Evolutionary conservation across 2,888 invertebrate genomes (phyloP).

Genomic region (Luperina testacea): DNA sequence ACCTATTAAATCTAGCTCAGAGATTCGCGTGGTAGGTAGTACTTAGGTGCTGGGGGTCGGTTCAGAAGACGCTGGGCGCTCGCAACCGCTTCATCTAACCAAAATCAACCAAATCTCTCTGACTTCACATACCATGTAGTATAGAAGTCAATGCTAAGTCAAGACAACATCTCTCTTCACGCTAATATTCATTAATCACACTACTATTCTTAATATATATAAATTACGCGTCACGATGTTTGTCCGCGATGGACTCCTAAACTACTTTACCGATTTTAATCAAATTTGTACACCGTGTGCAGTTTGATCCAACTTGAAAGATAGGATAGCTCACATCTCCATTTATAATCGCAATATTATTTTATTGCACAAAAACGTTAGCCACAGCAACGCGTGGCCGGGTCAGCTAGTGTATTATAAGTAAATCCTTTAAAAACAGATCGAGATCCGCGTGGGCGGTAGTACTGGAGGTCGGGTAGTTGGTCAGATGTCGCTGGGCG

Average conservation of each 20-base stretch:
- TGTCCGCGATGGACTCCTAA: too few species aligned
- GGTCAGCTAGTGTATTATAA: background rate
- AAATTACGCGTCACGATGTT: too few species aligned
- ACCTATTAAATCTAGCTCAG: conserved; percentile 76
- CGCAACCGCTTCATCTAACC: conserved; percentile 91
- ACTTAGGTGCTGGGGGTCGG: conserved; percentile 77
- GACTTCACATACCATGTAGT: background rate
- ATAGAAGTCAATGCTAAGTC: background rate
- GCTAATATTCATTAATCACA: background rate
- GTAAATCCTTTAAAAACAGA: conserved; percentile 68
- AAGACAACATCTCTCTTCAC: background rate
- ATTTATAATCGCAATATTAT: too few species aligned
- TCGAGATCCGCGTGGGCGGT: conserved; percentile 84
- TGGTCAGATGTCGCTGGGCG: conserved; percentile 96
- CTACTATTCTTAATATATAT: too few species aligned
- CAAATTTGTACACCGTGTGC: too few species aligned
- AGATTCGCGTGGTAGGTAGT: conserved; percentile 82
- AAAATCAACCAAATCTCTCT: background rate
- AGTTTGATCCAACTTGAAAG: too few species aligned
- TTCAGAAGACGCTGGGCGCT: conserved; percentile 94
- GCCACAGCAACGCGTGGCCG: too few species aligned
- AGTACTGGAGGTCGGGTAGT: conserved; percentile 87
- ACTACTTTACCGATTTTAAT: too few species aligned
- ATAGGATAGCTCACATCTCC: too few species aligned
- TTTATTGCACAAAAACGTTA: too few species aligned